phyloP scores from a whole-genome alignment of 2,113 vertebrate species.

The Athene noctua region DNA sequence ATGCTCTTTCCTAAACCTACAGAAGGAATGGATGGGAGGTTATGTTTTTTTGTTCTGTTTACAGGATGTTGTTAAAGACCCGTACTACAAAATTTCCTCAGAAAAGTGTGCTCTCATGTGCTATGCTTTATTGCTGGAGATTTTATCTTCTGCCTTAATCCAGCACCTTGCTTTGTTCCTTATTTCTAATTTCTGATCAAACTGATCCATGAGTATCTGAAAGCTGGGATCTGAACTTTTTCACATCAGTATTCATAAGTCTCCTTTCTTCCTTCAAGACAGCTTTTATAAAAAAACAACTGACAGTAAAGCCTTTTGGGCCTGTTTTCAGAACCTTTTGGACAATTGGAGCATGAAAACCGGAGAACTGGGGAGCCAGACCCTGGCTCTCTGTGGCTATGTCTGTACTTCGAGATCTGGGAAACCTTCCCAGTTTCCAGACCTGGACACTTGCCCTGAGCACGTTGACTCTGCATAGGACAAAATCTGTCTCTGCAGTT shows the following conservation, averaged over 20 bases:
- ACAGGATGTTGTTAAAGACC: neutral
- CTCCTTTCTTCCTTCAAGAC: neutral
- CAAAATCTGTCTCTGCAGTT: conserved; percentile 3
- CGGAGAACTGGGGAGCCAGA: neutral
- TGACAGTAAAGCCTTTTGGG: neutral
- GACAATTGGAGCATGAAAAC: conserved; percentile 1
- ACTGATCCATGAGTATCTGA: neutral
- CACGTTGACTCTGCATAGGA: neutral
- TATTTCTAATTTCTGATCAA: neutral
- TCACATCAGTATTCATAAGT: neutral
- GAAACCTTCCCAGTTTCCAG: conserved; percentile 54
- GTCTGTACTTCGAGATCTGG: conserved; percentile 49
- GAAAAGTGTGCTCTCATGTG: neutral
- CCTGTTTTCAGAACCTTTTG: neutral
- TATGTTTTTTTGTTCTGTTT: neutral
- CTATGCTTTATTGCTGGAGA: neutral
- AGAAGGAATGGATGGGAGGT: neutral
- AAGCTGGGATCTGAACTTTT: neutral
- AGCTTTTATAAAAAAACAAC: neutral
- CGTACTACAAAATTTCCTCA: neutral
- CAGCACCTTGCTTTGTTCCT: neutral
- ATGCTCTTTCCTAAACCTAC: neutral
- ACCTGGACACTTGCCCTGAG: conserved; percentile 18
- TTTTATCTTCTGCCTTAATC: neutral
- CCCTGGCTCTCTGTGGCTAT: neutral